A percentile compares a stretch with the other conserved stretches of the same genome.
phyloP scores from a whole-genome alignment of 2,113 vertebrate species.

The Micronycteris hirsuta region DNA sequence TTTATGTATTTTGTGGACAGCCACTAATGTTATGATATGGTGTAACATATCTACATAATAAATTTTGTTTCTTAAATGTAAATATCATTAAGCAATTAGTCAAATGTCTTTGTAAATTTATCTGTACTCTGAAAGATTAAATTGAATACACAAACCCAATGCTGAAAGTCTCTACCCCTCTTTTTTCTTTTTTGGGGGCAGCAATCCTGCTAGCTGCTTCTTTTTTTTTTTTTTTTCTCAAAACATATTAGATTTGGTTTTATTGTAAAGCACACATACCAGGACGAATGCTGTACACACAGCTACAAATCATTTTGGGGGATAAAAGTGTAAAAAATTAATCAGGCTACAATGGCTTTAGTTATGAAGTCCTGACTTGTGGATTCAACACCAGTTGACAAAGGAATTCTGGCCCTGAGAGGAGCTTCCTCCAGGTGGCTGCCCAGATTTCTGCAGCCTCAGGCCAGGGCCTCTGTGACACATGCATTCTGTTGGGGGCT shows the following conservation, averaged over 20 bases:
- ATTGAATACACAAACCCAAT: neutral
- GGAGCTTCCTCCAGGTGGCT: constrained; percentile 64
- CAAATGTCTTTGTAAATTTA: neutral
- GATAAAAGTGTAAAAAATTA: constrained; percentile 69
- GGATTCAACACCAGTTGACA: constrained; percentile 51
- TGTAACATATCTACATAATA: neutral
- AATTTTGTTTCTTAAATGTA: neutral
- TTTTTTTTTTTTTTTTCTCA: neutral
- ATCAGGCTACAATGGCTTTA: constrained; percentile 71
- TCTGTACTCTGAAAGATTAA: neutral
- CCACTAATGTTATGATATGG: neutral
- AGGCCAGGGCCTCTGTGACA: neutral
- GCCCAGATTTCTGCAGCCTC: constrained; percentile 50
- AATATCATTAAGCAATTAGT: neutral
- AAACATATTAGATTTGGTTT: constrained; percentile 82
- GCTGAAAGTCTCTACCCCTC: neutral
- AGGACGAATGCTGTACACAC: constrained; percentile 70
- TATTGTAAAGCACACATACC: constrained; percentile 78
- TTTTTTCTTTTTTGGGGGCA: neutral
- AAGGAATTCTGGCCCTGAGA: constrained; percentile 54
- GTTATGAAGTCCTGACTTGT: constrained; percentile 65
- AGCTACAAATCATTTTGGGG: constrained; percentile 68
- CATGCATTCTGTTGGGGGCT: neutral
- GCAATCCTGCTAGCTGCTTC: neutral
- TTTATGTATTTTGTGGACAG: neutral